These are phyloP conservation scores for Panthera tigris DNA, from an alignment of 2,113 vertebrate species.

Conservation along the genomic window DNA sequence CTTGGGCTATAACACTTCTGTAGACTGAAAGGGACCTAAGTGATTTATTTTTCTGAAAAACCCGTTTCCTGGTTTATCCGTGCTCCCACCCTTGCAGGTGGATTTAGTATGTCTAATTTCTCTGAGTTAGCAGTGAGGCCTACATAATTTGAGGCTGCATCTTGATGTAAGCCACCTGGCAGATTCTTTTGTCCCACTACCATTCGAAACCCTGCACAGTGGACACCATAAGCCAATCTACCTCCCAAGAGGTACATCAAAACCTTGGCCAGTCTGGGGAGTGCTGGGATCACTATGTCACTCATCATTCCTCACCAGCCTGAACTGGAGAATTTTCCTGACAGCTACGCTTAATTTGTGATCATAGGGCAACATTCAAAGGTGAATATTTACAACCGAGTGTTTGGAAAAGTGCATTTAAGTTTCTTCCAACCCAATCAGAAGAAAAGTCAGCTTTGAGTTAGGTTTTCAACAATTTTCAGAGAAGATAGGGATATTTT, in stretches of 20 bases:
- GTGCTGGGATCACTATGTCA: not conserved
- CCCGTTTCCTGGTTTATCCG: not conserved
- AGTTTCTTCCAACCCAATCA: not conserved
- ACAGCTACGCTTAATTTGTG: not conserved
- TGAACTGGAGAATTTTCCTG: not conserved
- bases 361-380: not conserved
- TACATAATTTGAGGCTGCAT: not conserved
- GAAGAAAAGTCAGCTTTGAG: not conserved
- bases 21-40: not conserved
- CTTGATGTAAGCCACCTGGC: not conserved
- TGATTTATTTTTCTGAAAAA: not conserved
- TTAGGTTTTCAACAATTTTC: not conserved
- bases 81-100: not conserved
- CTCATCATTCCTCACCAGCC: not conserved
- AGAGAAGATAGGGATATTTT: not conserved
- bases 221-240: not conserved
- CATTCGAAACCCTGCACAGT: not conserved
- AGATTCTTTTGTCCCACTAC: not conserved
- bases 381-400: not conserved
- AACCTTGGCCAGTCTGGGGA: not conserved
- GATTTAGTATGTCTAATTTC: not conserved
- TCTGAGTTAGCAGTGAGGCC: not conserved
- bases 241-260: not conserved
- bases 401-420: not conserved
- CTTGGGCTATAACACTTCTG: not conserved